Evolutionary conservation across 2,797 vertebrate genomes (phyloP).

Genomic region (Eulemur rubriventer): DNA sequence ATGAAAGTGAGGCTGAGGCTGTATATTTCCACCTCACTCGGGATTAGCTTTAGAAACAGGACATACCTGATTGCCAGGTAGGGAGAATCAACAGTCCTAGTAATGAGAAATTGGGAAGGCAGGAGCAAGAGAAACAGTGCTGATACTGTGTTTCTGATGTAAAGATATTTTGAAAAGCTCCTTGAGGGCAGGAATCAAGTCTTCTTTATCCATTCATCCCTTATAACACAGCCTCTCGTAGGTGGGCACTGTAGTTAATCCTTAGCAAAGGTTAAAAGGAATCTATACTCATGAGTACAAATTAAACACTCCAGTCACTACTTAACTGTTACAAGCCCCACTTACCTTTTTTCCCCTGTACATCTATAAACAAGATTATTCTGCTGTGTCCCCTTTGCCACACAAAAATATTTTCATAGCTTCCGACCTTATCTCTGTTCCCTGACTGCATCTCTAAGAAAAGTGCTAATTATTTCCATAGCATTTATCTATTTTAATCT

Average conservation of each 20-base stretch:
- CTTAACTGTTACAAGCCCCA: background rate
- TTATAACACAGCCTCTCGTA: background rate
- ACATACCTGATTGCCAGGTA: background rate
- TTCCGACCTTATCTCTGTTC: background rate
- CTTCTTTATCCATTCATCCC: background rate
- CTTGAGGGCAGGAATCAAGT: background rate
- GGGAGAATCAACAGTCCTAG: background rate
- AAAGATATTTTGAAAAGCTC: background rate
- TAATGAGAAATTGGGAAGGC: background rate
- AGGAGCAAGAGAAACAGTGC: background rate
- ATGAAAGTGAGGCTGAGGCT: background rate
- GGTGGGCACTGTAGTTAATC: background rate
- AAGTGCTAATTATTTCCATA: background rate
- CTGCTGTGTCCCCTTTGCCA: background rate
- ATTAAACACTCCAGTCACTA: background rate
- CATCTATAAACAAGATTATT: background rate
- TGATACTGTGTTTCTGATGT: background rate
- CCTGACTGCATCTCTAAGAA: conserved; percentile 13
- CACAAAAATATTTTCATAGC: conserved; percentile 29
- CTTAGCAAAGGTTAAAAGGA: background rate
- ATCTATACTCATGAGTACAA: background rate
- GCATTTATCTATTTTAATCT: conserved; percentile 8
- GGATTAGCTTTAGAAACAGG: background rate
- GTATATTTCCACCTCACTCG: background rate
- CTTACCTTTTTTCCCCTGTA: background rate